Conservation (phyloP, 1,140 invertebrate genomes). For the Pentalonia nigronervosa region DNA sequence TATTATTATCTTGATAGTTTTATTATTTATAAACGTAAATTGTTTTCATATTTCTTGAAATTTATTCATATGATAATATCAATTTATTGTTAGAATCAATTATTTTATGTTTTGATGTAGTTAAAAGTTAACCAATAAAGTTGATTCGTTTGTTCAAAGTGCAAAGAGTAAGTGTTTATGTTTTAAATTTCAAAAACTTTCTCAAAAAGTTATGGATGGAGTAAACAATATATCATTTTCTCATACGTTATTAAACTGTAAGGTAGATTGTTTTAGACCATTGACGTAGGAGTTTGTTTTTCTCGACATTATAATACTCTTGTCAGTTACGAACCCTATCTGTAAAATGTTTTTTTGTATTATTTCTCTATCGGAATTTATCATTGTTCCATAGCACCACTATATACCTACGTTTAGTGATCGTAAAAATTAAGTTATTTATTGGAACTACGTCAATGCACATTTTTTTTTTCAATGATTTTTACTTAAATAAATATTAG, state of each 20-base stretch:
- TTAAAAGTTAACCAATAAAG: slow-evolving; percentile 25
- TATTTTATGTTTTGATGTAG: not conserved
- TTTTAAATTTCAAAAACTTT: slow-evolving; percentile 21
- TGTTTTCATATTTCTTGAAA: not conserved
- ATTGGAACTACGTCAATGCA: not conserved
- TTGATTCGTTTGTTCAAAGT: not conserved
- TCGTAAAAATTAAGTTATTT: not conserved
- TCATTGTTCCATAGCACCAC: not conserved
- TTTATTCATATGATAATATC: not conserved
- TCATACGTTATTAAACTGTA: slow-evolving; percentile 17
- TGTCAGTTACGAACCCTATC: not conserved
- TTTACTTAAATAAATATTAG: too few species aligned
- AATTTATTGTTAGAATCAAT: not conserved
- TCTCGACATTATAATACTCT: slow-evolving; percentile 26
- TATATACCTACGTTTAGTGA: not conserved
- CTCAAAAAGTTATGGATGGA: not conserved
- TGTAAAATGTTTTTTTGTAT: not conserved
- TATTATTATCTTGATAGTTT: not conserved
- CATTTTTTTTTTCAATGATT: not conserved
- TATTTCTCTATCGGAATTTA: not conserved
- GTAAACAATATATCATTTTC: slow-evolving; percentile 14
- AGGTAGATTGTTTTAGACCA: slow-evolving; percentile 31
- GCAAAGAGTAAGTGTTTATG: not conserved
- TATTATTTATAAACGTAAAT: not conserved
- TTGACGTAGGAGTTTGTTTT: not conserved